These are phyloP conservation scores for Tipula lateralis DNA, from an alignment of 2,888 invertebrate species.

Conservation along the genomic window DNA sequence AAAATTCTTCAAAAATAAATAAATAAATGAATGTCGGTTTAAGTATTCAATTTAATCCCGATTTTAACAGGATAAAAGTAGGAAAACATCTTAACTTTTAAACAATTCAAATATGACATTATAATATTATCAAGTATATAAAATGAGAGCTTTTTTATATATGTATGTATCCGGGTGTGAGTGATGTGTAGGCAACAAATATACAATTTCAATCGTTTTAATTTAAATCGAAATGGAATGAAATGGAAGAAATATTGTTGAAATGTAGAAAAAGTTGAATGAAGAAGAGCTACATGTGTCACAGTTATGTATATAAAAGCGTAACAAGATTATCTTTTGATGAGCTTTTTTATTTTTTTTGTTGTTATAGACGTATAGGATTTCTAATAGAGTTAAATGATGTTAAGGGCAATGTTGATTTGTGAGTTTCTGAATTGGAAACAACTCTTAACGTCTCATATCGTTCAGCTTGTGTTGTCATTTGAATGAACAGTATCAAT, in stretches of 20 bases:
- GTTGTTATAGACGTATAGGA: background rate
- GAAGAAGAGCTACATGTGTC: background rate
- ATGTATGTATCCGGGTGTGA: background rate
- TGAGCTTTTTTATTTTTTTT: background rate
- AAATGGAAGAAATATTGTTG: background rate
- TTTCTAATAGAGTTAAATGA: background rate
- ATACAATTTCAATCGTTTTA: background rate
- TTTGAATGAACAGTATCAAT: too few relatives aligned
- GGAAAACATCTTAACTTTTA: background rate
- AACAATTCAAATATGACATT: background rate
- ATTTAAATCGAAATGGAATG: background rate
- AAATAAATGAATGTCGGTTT: background rate
- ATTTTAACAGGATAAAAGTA: background rate
- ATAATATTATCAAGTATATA: background rate
- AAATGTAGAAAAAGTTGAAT: background rate
- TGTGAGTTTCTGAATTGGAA: background rate
- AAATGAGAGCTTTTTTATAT: background rate
- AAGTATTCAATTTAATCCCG: background rate
- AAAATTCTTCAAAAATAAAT: too few relatives aligned
- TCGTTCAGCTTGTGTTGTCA: too few relatives aligned
- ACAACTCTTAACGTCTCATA: too few relatives aligned
- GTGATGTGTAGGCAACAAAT: background rate
- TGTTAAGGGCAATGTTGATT: background rate
- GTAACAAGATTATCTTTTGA: background rate
- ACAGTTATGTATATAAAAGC: background rate